Evolutionary conservation across 2,113 vertebrate genomes (phyloP).

Genomic region (Felis chaus): DNA sequence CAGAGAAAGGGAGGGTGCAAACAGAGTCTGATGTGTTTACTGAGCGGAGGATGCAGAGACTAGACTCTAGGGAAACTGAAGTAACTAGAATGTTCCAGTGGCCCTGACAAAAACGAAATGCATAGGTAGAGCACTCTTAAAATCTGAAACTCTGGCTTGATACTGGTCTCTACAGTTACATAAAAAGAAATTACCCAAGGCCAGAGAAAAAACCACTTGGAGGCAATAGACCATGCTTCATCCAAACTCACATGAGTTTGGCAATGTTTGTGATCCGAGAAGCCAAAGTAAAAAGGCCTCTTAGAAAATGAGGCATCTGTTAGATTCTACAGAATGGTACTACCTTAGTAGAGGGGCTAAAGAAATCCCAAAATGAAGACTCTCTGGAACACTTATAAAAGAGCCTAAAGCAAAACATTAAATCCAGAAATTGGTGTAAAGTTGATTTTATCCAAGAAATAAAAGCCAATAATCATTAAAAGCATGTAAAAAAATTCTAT

Average conservation of each 20-base stretch:
- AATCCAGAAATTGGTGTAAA: background rate
- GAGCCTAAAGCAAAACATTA: background rate
- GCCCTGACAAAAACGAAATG: background rate
- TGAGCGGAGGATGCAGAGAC: background rate
- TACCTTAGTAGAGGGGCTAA: background rate
- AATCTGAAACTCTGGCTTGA: background rate
- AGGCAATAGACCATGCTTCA: background rate
- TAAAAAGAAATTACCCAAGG: background rate
- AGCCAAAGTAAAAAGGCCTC: background rate
- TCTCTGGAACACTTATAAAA: background rate
- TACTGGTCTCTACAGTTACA: background rate
- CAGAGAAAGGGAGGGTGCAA: background rate
- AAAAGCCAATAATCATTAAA: background rate
- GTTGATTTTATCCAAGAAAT: background rate
- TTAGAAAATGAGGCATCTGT: background rate
- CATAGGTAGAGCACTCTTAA: background rate
- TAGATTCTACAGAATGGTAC: background rate
- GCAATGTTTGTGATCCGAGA: background rate
- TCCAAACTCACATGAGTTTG: background rate
- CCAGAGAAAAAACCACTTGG: background rate
- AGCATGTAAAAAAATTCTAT: background rate
- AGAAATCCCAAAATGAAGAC: background rate
- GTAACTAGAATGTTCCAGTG: background rate
- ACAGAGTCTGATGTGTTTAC: background rate
- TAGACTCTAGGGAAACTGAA: background rate